Percentiles rank a stretch among this genome's conserved stretches.
These are phyloP conservation scores for Clarias platycephalus DNA, from an alignment of 2,797 vertebrate species.

Conservation along the genomic window DNA sequence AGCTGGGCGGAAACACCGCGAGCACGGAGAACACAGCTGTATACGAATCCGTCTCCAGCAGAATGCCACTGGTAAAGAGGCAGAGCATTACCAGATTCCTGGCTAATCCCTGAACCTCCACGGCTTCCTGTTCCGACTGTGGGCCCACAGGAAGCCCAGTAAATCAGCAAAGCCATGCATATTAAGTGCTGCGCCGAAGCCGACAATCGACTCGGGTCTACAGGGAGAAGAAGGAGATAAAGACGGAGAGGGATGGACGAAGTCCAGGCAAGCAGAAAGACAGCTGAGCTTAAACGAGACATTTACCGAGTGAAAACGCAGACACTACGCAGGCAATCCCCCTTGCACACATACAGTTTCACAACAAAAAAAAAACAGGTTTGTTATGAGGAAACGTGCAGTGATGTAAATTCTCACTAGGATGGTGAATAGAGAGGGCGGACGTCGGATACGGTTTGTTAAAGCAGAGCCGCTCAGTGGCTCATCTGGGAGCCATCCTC, in stretches of 20 bases:
- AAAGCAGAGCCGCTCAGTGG: neutral
- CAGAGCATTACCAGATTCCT: conserved; percentile 40
- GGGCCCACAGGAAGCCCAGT: conserved; percentile 34
- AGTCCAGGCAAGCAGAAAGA: neutral
- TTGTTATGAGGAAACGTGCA: neutral
- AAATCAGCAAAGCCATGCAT: conserved; percentile 44
- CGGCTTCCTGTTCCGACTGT: conserved; percentile 32
- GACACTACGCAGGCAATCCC: neutral
- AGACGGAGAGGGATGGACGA: neutral
- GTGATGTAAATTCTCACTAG: conserved; percentile 11
- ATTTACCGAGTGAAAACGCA: neutral
- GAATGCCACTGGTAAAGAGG: conserved; percentile 21
- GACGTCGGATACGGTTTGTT: too few relatives aligned
- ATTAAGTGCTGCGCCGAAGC: conserved; percentile 18
- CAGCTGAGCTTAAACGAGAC: neutral
- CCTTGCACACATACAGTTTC: neutral
- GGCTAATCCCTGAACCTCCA: conserved; percentile 45
- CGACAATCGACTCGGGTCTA: neutral
- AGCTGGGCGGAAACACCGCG: conserved; percentile 1
- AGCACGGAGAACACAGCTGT: conserved; percentile 23
- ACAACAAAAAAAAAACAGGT: neutral
- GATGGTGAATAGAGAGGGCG: neutral
- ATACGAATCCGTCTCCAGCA: conserved; percentile 5
- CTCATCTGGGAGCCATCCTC: conserved; percentile 51
- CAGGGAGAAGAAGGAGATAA: neutral